These are phyloP conservation scores for Caenorhabditis zanzibari DNA, from an alignment of 2,888 invertebrate genomes.

Conservation along the genomic window DNA sequence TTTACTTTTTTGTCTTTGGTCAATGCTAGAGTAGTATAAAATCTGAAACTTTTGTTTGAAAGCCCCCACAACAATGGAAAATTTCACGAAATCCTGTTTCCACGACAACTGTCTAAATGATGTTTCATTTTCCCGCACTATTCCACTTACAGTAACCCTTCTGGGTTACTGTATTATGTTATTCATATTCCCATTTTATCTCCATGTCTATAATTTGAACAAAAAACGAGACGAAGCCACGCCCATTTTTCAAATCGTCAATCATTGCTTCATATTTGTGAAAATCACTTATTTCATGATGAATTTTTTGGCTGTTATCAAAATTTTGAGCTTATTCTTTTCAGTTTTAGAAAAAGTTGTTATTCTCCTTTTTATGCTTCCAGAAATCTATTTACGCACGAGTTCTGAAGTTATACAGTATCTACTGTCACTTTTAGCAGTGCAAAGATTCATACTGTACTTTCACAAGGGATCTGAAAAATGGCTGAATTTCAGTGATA, in stretches of 20 bases:
- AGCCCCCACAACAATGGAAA: too few species aligned
- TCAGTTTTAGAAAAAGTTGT: too few species aligned
- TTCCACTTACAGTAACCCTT: too few species aligned
- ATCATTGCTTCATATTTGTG: not conserved
- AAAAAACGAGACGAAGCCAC: not conserved
- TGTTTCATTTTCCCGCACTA: too few species aligned
- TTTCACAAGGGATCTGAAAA: not conserved
- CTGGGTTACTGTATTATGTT: too few species aligned
- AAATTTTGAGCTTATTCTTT: not conserved
- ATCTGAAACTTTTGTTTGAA: too few species aligned
- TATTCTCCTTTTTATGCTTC: not conserved
- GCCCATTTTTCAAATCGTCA: not conserved
- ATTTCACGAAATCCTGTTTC: too few species aligned
- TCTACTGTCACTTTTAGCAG: not conserved
- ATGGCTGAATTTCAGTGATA: not conserved
- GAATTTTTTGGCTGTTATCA: not conserved
- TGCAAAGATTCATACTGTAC: constrained; percentile 5
- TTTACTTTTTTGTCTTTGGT: too few species aligned
- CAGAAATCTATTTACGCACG: not conserved
- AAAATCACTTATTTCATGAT: not conserved
- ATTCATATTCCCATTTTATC: not conserved
- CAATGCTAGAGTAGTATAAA: too few species aligned
- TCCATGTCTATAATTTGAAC: not conserved
- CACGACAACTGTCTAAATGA: too few species aligned
- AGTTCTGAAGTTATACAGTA: not conserved